A percentile compares a stretch with the other conserved stretches of the same genome.
phyloP scores from a whole-genome alignment of 2,113 vertebrate species.

The Myiagra hebetior region DNA sequence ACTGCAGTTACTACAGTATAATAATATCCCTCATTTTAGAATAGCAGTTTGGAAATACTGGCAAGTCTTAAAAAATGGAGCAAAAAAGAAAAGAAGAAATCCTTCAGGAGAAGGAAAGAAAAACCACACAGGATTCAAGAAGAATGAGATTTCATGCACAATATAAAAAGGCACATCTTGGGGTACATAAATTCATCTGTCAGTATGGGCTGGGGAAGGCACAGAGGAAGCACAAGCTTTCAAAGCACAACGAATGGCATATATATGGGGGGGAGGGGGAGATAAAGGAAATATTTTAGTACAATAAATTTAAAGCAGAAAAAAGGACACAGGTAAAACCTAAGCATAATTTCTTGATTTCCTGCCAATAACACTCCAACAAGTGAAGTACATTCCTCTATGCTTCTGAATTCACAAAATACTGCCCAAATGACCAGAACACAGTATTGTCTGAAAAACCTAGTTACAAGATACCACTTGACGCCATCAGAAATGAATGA shows the following conservation, averaged over 20 bases:
- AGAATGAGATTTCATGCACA: not conserved
- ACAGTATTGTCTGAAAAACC: not conserved
- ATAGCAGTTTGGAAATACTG: not conserved
- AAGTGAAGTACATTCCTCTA: not conserved
- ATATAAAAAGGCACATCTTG: not conserved
- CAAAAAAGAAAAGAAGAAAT: not conserved
- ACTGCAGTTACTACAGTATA: not conserved
- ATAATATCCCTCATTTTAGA: not conserved
- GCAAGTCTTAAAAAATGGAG: not conserved
- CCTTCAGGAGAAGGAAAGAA: not conserved
- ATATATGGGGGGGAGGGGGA: not conserved
- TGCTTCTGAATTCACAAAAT: not conserved
- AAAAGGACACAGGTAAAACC: not conserved
- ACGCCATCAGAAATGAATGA: fast-evolving
- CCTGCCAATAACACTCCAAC: not conserved
- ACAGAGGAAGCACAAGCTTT: not conserved
- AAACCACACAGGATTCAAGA: not conserved
- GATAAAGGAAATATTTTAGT: not conserved
- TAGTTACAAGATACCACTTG: not conserved
- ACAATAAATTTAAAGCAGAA: not conserved
- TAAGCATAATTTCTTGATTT: not conserved
- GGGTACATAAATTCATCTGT: not conserved
- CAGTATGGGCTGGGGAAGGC: not conserved
- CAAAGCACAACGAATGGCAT: not conserved
- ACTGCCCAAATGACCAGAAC: not conserved